Conservation (phyloP, 2,113 vertebrate species). For the Cyrtonyx montezumae region DNA sequence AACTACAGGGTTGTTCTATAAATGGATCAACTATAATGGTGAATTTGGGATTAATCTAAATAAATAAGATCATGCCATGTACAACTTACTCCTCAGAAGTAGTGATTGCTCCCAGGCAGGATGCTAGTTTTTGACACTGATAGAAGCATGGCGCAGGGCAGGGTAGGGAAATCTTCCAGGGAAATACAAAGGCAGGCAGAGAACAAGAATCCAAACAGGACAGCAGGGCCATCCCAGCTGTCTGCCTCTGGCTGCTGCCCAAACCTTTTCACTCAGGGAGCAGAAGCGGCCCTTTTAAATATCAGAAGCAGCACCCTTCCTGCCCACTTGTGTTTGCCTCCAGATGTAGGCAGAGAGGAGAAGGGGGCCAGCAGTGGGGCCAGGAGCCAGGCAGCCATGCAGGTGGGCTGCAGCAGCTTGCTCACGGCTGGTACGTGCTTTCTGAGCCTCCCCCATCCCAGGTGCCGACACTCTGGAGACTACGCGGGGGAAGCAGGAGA, state of each 20-base stretch:
- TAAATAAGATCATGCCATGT: background rate
- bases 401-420: background rate
- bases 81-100: background rate
- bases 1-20: constrained; percentile 5
- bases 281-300: background rate
- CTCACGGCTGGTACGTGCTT: background rate
- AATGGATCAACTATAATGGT: background rate
- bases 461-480: constrained; percentile 13
- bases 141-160: background rate
- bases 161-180: background rate
- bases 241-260: background rate
- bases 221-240: fast-evolving
- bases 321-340: background rate
- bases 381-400: fast-evolving
- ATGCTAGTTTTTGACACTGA: fast-evolving
- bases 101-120: background rate
- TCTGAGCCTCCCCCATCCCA: constrained; percentile 11
- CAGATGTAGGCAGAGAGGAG: background rate
- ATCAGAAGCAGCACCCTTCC: background rate
- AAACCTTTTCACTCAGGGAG: background rate
- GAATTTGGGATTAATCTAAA: constrained; percentile 27
- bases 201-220: background rate
- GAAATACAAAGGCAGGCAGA: background rate
- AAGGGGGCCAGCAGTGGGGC: background rate
- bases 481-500: background rate